Percentiles rank a stretch among this genome's conserved stretches.
Evolutionary conservation across 2,888 invertebrate species (phyloP).

Genomic region (Campoletis raptor): DNA sequence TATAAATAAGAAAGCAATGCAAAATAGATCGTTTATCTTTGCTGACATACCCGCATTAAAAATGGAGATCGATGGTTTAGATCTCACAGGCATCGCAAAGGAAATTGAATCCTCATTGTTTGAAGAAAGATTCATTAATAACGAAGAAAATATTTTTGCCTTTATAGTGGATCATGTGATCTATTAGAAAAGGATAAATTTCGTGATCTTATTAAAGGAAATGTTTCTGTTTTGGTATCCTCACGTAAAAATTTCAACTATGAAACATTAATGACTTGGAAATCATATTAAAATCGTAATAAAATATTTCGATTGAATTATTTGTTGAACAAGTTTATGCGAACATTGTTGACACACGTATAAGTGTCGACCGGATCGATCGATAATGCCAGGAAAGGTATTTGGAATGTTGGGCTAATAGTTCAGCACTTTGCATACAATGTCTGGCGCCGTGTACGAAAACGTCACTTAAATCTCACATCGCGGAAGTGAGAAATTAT

Average conservation of each 20-base stretch:
- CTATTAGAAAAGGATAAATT: neutral
- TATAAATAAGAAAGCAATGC: neutral
- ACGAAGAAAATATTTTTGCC: neutral
- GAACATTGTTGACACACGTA: slow-evolving; percentile 20
- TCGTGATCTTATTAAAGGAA: neutral
- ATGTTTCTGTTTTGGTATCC: neutral
- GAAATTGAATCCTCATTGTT: neutral
- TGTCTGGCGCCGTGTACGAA: slow-evolving; percentile 40
- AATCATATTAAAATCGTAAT: neutral
- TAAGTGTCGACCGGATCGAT: slow-evolving; percentile 37
- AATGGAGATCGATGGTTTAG: neutral
- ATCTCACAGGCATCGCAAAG: neutral
- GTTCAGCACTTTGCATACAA: slow-evolving; percentile 55
- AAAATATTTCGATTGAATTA: neutral
- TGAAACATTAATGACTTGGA: neutral
- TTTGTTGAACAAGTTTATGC: neutral
- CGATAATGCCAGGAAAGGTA: slow-evolving; percentile 45
- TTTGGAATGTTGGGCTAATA: slow-evolving; percentile 57
- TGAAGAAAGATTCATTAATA: neutral
- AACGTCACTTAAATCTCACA: slow-evolving; percentile 40
- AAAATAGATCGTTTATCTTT: neutral
- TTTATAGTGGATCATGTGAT: neutral
- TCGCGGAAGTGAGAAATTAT: slow-evolving; percentile 56
- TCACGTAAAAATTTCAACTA: neutral
- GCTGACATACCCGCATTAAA: neutral